A percentile compares a stretch with the other conserved stretches of the same genome.
Evolutionary conservation across 2,888 invertebrate genomes (phyloP).

Genomic region (Phortica okadai): DNA sequence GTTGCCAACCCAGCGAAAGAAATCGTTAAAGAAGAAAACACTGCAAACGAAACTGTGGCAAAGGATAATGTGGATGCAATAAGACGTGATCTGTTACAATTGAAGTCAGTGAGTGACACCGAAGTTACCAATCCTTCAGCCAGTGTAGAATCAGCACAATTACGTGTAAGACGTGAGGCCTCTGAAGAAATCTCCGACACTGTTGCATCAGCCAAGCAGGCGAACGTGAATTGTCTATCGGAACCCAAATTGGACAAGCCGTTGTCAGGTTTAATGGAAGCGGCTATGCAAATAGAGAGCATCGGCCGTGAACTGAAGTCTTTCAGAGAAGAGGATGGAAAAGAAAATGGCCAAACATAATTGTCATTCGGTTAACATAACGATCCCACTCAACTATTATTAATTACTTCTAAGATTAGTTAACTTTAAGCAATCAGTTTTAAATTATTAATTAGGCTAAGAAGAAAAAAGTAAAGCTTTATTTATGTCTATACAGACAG

Average conservation of each 20-base stretch:
- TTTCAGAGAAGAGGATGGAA: conserved; percentile 54
- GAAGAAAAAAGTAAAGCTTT: conserved; percentile 23
- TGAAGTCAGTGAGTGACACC: conserved; percentile 41
- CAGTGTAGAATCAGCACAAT: neutral
- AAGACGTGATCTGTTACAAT: conserved; percentile 70
- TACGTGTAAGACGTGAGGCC: conserved; percentile 60
- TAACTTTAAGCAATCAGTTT: neutral
- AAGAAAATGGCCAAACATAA: neutral
- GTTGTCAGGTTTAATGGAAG: conserved; percentile 36
- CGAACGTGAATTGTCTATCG: conserved; percentile 54
- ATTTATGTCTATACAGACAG: conserved; percentile 25
- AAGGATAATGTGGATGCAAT: conserved; percentile 68
- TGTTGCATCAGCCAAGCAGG: conserved; percentile 25
- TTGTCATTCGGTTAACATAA: neutral
- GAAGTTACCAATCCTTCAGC: conserved; percentile 29
- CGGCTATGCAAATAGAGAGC: conserved; percentile 61
- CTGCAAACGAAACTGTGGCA: conserved; percentile 36
- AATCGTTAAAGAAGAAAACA: conserved; percentile 11
- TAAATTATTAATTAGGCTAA: neutral
- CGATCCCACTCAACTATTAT: neutral
- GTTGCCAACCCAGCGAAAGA: conserved; percentile 1
- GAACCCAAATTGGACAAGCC: conserved; percentile 58
- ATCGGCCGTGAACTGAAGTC: conserved; percentile 74
- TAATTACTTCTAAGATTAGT: neutral
- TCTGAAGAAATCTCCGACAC: conserved; percentile 18